These are phyloP conservation scores for Hyalella azteca DNA, from an alignment of 2,888 invertebrate genomes.

Conservation along the genomic window DNA sequence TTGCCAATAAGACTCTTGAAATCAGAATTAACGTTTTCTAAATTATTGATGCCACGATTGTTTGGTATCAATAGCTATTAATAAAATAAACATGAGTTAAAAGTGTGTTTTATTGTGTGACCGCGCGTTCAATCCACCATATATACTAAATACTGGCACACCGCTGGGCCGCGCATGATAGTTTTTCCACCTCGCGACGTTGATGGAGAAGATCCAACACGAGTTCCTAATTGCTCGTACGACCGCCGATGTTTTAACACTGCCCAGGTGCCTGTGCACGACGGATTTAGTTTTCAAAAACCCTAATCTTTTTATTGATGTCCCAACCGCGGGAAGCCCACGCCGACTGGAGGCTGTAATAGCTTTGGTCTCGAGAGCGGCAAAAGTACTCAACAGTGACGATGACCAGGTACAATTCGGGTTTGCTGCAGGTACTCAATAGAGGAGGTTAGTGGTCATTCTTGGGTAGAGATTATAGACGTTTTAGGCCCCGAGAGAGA, in stretches of 20 bases:
- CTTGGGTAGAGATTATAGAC: constrained; percentile 7
- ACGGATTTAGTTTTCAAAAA: constrained; percentile 8
- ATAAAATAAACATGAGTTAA: too few relatives aligned
- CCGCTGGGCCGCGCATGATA: too few relatives aligned
- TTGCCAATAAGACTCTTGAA: too few relatives aligned
- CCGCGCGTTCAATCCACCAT: too few relatives aligned
- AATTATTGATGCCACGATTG: too few relatives aligned
- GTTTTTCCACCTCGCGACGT: not conserved
- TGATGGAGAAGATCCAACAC: not conserved
- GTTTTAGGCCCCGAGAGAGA: not conserved
- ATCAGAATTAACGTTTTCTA: too few relatives aligned
- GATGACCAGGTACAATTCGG: constrained; percentile 10
- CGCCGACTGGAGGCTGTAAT: not conserved
- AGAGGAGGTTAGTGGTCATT: constrained; percentile 6
- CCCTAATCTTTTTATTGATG: constrained; percentile 33
- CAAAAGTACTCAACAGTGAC: not conserved
- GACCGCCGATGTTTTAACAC: not conserved
- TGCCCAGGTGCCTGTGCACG: not conserved
- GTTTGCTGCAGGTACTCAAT: constrained; percentile 8
- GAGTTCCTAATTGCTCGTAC: not conserved
- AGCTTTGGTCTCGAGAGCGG: not conserved
- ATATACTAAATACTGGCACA: too few relatives aligned
- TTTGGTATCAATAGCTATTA: too few relatives aligned
- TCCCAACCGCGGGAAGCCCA: not conserved
- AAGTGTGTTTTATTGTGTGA: too few relatives aligned